These are phyloP conservation scores for Invenusta paracnida DNA, from an alignment of 2,888 invertebrate genomes.

Conservation along the genomic window DNA sequence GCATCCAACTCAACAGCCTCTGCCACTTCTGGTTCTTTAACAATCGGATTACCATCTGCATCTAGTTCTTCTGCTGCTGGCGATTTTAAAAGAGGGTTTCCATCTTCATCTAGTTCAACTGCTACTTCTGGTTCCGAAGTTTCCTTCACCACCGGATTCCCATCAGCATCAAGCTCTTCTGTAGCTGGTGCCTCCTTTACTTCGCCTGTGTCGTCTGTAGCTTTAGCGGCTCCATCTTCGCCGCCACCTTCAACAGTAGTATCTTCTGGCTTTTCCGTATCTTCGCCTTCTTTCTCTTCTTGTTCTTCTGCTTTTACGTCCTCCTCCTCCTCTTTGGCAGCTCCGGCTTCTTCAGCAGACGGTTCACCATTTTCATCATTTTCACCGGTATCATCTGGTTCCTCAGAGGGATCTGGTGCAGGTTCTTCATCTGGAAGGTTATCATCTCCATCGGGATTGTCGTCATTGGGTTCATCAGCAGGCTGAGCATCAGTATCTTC, in stretches of 20 bases:
- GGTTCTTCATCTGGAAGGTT: background rate
- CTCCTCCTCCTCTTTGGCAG: too few species aligned
- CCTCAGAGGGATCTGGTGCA: slow-evolving; percentile 28
- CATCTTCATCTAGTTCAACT: slow-evolving; percentile 36
- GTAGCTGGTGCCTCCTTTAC: slow-evolving; percentile 33
- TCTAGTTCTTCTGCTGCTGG: slow-evolving; percentile 32
- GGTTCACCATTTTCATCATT: background rate
- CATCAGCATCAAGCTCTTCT: slow-evolving; percentile 30
- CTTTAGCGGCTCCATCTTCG: background rate
- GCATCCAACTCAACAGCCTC: slow-evolving; percentile 27
- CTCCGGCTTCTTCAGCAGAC: slow-evolving; percentile 22
- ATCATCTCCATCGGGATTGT: background rate
- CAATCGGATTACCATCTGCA: slow-evolving; percentile 22
- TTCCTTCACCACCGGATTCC: slow-evolving; percentile 19
- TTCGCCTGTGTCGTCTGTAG: slow-evolving; percentile 1
- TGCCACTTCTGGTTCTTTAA: background rate
- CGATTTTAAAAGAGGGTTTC: background rate
- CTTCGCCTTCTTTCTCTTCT: slow-evolving; percentile 41
- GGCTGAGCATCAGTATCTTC: slow-evolving; percentile 28
- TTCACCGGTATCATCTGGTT: slow-evolving; percentile 35
- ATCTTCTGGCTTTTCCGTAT: slow-evolving; percentile 32
- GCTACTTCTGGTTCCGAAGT: background rate
- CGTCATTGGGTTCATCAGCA: background rate
- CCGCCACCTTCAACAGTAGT: background rate
- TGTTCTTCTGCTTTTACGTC: background rate